Evolutionary conservation across 2,888 invertebrate genomes (phyloP), one percentile per base, ranked within the genome.

Genomic region (Parnassius mnemosyne): DNA sequence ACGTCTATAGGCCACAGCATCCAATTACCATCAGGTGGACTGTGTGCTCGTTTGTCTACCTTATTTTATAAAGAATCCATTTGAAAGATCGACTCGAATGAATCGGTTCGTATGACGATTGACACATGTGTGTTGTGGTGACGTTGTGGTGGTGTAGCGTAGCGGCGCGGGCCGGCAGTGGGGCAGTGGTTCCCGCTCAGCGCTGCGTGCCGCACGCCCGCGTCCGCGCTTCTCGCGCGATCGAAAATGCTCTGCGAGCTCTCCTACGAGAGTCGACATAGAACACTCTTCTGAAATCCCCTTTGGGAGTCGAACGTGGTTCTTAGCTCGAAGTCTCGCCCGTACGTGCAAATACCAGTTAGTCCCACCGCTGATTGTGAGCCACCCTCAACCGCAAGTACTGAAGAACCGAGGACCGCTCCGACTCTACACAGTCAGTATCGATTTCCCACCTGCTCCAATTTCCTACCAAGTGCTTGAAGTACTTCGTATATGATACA

Each of bases 151-250:
- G 66, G 63, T 63, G 56, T 57, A 41, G 60, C 55, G 47, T 16
- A 12, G 57, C 61, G 60, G 46, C 56, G 50, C 61, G 13, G 52
- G 44, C 11, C 58, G 61, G 61, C 66, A 63, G 58, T 57, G 65
- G 12, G 51, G 34, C 44, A 11, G 80, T 80, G 69, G 68, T 61
- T 65, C 54, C 66, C 79, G 76, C 75, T 72, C 76, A 73, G 70
- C 73, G 68, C 53, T 72, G 72, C 77, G 75, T 70, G 76, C 76
- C 76, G 78, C 78, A 79, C 83, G 83, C 66, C 66, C 68, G 61
- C 61, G 70, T 65, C 67, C 64, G 66, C 71, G 73, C 71, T 46
- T 10, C 12, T 10, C 72, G 61, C 75, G 69, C 68, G 60, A 57
- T 43, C 16, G 9, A 34, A 20, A n/a, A 11, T 11, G 11, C 11